Percentiles rank a stretch among this genome's conserved stretches.
Evolutionary conservation across 2,888 invertebrate genomes (phyloP).

Genomic region (Amphipoea lucens): DNA sequence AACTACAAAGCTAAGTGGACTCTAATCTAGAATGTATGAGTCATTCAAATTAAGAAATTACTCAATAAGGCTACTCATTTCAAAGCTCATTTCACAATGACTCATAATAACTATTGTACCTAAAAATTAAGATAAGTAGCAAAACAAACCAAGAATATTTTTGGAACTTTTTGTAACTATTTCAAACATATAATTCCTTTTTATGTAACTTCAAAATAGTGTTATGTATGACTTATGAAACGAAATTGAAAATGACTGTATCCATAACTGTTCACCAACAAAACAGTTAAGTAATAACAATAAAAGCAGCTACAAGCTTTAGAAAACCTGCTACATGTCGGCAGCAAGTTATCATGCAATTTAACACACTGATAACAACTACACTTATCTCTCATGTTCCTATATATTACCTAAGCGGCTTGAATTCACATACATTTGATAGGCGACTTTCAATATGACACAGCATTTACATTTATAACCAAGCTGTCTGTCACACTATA

Average conservation of each 20-base stretch:
- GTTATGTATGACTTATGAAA: background rate
- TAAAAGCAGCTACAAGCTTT: constrained; percentile 29
- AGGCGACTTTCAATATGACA: constrained; percentile 33
- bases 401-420: constrained; percentile 27
- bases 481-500: background rate
- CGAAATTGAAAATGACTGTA: constrained; percentile 9
- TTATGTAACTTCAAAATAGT: constrained; percentile 5
- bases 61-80: constrained; percentile 14
- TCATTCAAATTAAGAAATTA: constrained; percentile 30
- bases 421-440: constrained; percentile 22
- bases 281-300: constrained; percentile 16
- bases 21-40: constrained; percentile 38
- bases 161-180: background rate
- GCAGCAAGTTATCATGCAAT: constrained; percentile 58
- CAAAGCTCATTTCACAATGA: constrained; percentile 8
- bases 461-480: constrained; percentile 17
- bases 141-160: constrained; percentile 1
- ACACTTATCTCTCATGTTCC: constrained; percentile 44
- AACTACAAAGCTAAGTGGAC: constrained; percentile 37
- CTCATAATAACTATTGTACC: background rate
- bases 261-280: background rate
- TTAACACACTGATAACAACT: constrained; percentile 60
- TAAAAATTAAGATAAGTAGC: background rate
- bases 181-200: background rate
- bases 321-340: constrained; percentile 38